Base-by-base conservation (phyloP, 2,888 invertebrate species). In the Drosophila subsilvestris region DNA sequence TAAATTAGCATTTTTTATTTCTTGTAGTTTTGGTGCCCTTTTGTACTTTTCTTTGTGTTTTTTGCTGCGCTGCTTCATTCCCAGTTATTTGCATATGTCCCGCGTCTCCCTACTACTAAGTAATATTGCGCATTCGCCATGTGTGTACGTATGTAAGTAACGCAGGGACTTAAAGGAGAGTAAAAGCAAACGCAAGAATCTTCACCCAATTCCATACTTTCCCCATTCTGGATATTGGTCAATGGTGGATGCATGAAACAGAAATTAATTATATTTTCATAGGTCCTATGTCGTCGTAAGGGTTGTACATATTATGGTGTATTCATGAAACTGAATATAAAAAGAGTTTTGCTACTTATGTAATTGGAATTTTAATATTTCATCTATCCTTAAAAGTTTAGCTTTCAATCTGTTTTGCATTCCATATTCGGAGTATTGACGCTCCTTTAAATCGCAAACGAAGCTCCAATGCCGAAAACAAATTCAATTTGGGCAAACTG, bases 1-100 rank as follows among this genome's bases (percentile, higher is more conserved):
- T 73, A 86, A 85, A 85, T 85, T 85, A 79, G 88, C 86, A 85
- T 85, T 86, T 88, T 86, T 86, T 87, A 87, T 86, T 87, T 79
- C 82, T 83, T 85, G 82, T 85, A 87, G 87, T 87, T 84, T 82
- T 69, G 54, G 12, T 67, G 62, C 53, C 67, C 67, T 49, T 65
- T 66, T 43, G 66, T 66, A 55, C 54, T 55, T 37, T 66, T 66
- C 66, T 20, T 44, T 49, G 43, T 55, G 32, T 10, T 25, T 53
- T 44, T 58, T 45, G 57, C 51, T 73, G 9, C 18, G 22, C 57
- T 62, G 25, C 67, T 63, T 66, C 60, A 51, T 72, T 47, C 63
- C 51, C 29, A 50, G 55, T 37, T 67, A 82, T 84, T 87, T 84
- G 88, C 88, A 87, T 87, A 87, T 78, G 74, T 80, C 37, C 7